These are phyloP conservation scores for Rhea americana DNA, from an alignment of 2,113 vertebrate genomes.

Conservation along the genomic window DNA sequence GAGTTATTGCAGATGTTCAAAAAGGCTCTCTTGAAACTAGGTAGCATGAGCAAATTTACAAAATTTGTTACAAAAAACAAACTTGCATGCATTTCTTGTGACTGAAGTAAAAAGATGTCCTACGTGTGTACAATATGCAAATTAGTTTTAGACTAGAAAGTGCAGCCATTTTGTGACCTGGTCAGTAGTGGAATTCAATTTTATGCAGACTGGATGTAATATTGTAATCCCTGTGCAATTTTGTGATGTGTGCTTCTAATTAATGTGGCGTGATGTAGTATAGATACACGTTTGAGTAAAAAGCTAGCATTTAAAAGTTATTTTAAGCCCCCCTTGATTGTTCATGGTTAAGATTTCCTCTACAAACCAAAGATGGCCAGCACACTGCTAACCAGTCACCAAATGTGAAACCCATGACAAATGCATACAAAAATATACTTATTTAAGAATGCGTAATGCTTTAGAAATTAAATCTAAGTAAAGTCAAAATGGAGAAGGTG, in stretches of 20 bases:
- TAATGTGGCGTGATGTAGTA: constrained; percentile 86
- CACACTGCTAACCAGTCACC: constrained; percentile 87
- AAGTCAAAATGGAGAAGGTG: constrained; percentile 90
- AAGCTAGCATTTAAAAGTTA: constrained; percentile 67
- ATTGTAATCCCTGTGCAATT: constrained; percentile 93
- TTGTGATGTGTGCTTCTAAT: constrained; percentile 91
- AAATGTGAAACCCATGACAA: constrained; percentile 79
- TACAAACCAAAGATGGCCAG: constrained; percentile 89
- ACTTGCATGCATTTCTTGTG: constrained; percentile 96
- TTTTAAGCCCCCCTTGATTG: constrained; percentile 79
- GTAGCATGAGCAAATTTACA: constrained; percentile 91
- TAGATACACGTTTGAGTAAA: constrained; percentile 80
- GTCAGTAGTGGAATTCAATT: constrained; percentile 86
- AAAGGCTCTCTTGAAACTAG: constrained; percentile 83
- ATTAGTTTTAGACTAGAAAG: constrained; percentile 93
- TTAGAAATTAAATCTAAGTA: constrained; percentile 74
- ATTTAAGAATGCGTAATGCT: constrained; percentile 66
- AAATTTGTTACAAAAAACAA: constrained; percentile 84
- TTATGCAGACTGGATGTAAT: constrained; percentile 92
- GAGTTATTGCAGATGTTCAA: constrained; percentile 81
- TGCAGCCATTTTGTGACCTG: constrained; percentile 88
- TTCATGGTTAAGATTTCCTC: constrained; percentile 81
- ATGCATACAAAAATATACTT: constrained; percentile 67
- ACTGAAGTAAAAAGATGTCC: constrained; percentile 88
- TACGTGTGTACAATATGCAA: constrained; percentile 90